A percentile compares a stretch with the other conserved stretches of the same genome.
Evolutionary conservation across 2,797 vertebrate species (phyloP).

Genomic region (Tokudaia tokunoshimensis): DNA sequence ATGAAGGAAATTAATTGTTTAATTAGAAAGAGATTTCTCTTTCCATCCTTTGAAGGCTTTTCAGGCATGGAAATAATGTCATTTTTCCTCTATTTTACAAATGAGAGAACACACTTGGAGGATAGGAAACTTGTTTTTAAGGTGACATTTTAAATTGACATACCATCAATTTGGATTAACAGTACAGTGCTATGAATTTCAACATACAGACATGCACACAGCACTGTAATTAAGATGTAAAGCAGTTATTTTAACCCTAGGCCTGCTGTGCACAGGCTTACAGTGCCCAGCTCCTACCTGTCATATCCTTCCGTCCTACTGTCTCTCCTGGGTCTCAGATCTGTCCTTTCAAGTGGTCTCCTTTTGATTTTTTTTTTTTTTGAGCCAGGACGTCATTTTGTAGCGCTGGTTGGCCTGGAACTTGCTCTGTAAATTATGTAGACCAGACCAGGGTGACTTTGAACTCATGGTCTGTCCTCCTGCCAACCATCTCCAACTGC

Average conservation of each 20-base stretch:
- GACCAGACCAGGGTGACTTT: neutral
- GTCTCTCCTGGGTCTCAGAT: neutral
- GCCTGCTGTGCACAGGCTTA: rapidly evolving
- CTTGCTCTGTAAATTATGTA: neutral
- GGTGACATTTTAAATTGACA: neutral
- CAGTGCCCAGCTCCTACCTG: neutral
- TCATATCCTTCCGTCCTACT: neutral
- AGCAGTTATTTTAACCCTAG: neutral
- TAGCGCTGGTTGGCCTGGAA: neutral
- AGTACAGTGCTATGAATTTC: neutral
- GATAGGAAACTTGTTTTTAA: neutral
- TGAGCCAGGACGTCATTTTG: neutral
- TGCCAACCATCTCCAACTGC: neutral
- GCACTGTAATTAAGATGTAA: neutral
- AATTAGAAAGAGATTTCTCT: neutral
- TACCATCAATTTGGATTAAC: neutral
- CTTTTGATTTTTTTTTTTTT: neutral
- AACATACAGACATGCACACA: neutral
- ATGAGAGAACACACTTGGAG: neutral
- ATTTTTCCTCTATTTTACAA: neutral
- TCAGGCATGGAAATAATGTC: neutral
- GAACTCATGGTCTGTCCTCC: neutral
- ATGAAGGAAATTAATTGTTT: neutral
- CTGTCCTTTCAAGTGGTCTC: neutral
- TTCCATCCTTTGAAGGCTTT: neutral